A percentile compares a stretch with the other conserved stretches of the same genome.
Evolutionary conservation across 2,888 invertebrate genomes (phyloP).

Genomic region (Sericinus montela): DNA sequence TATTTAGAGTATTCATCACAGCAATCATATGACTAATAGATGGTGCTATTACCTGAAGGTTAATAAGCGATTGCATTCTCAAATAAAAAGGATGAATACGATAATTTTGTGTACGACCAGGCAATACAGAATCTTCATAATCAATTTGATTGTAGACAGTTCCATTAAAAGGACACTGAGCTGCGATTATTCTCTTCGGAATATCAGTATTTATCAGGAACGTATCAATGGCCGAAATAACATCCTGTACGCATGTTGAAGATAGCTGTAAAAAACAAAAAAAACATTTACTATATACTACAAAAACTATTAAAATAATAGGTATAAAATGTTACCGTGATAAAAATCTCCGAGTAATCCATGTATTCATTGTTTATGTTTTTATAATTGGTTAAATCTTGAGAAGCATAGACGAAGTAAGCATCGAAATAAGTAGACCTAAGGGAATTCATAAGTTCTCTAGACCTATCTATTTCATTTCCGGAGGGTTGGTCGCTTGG

Average conservation of each 20-base stretch:
- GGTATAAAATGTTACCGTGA: constrained; percentile 39
- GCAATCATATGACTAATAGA: constrained; percentile 9
- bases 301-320: too few species aligned
- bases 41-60: constrained; percentile 42
- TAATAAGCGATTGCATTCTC: constrained; percentile 45
- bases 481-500: constrained; percentile 66
- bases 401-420: constrained; percentile 73
- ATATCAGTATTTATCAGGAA: constrained; percentile 53
- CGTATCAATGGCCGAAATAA: constrained; percentile 47
- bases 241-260: constrained; percentile 48
- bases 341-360: constrained; percentile 71
- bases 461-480: constrained; percentile 56
- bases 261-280: constrained; percentile 41
- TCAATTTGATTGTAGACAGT: constrained; percentile 52
- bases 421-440: constrained; percentile 72
- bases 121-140: constrained; percentile 81
- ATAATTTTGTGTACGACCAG: constrained; percentile 70
- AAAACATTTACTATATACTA: background rate
- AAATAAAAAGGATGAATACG: constrained; percentile 72
- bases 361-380: constrained; percentile 66
- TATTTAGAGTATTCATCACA: too few species aligned
- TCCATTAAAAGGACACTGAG: constrained; percentile 59
- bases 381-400: constrained; percentile 59
- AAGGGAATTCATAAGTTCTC: constrained; percentile 60
- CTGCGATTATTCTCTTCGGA: constrained; percentile 58